phyloP scores from a whole-genome alignment of 2,888 invertebrate species.

The Crioceris asparagi region DNA sequence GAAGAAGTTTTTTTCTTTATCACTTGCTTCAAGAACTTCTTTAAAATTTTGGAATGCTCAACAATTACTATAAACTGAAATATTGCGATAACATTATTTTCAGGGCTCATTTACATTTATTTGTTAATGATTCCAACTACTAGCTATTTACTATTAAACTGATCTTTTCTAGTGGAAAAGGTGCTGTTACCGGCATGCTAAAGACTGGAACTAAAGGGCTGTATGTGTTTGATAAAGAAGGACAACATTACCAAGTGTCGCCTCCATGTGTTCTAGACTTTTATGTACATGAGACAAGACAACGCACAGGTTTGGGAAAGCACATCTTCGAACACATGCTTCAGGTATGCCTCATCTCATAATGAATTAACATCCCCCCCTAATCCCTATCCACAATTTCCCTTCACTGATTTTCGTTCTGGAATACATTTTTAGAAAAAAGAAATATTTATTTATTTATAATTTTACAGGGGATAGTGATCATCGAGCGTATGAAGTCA shows the following conservation, averaged over 20 bases:
- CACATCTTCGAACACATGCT: slow-evolving; percentile 81
- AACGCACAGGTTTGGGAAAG: slow-evolving; percentile 78
- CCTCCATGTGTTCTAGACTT: slow-evolving; percentile 89
- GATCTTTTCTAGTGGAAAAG: slow-evolving; percentile 55
- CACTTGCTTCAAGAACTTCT: no score
- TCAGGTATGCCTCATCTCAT: slow-evolving; percentile 44
- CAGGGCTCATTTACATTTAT: no score
- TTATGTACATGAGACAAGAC: slow-evolving; percentile 74
- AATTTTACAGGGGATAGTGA: no score
- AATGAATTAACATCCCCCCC: not conserved
- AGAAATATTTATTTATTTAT: not conserved
- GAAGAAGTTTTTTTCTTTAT: no score
- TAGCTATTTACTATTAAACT: no score
- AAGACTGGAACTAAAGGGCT: slow-evolving; percentile 86
- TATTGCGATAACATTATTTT: no score
- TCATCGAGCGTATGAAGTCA: no score
- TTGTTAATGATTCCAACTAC: no score
- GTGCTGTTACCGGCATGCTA: slow-evolving; percentile 69
- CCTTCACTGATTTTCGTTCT: not conserved
- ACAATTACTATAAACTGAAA: no score
- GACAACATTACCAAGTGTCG: slow-evolving; percentile 63
- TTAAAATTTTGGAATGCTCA: no score
- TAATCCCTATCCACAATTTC: not conserved
- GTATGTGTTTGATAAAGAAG: slow-evolving; percentile 67
- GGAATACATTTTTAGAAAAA: not conserved